Evolutionary conservation across 1,140 invertebrate species (phyloP).

Genomic region (Pseudomyrmex sp.): DNA sequence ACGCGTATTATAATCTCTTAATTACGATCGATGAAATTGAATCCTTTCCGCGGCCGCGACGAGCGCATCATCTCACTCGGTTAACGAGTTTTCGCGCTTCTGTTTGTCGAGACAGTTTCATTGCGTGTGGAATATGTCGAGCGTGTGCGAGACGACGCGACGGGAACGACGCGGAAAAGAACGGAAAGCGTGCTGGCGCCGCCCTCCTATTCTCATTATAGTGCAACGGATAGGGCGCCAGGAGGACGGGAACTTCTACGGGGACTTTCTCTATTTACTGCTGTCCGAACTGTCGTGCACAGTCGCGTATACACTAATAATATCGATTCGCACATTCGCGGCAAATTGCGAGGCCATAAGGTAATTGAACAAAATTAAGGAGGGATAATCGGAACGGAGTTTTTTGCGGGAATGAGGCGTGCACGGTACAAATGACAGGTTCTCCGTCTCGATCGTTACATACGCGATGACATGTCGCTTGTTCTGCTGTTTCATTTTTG

Average conservation of each 20-base stretch:
- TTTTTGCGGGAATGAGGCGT: conserved; percentile 33
- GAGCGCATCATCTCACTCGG: conserved; percentile 36
- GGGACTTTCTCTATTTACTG: conserved; percentile 44
- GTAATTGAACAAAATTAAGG: conserved; percentile 50
- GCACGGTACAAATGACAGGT: neutral
- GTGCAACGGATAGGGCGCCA: conserved; percentile 4
- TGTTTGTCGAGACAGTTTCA: conserved; percentile 70
- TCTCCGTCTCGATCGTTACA: neutral
- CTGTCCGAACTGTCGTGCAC: neutral
- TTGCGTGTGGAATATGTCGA: conserved; percentile 42
- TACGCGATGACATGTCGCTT: neutral
- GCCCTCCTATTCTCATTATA: conserved; percentile 67
- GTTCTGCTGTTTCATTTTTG: neutral
- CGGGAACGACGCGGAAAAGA: neutral
- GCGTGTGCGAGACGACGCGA: neutral
- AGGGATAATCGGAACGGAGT: conserved; percentile 27
- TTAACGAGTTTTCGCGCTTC: conserved; percentile 73
- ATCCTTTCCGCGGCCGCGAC: conserved; percentile 45
- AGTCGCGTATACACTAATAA: conserved; percentile 33
- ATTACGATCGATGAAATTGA: conserved; percentile 69
- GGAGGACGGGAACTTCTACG: conserved; percentile 40
- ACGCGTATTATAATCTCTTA: conserved; percentile 42
- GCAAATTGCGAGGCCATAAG: conserved; percentile 44
- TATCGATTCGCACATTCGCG: conserved; percentile 51
- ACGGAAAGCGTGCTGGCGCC: conserved; percentile 32